Evolutionary conservation across 2,797 vertebrate genomes (phyloP), one percentile per base, ranked within the genome.

Genomic region (Podargus strigoides): DNA sequence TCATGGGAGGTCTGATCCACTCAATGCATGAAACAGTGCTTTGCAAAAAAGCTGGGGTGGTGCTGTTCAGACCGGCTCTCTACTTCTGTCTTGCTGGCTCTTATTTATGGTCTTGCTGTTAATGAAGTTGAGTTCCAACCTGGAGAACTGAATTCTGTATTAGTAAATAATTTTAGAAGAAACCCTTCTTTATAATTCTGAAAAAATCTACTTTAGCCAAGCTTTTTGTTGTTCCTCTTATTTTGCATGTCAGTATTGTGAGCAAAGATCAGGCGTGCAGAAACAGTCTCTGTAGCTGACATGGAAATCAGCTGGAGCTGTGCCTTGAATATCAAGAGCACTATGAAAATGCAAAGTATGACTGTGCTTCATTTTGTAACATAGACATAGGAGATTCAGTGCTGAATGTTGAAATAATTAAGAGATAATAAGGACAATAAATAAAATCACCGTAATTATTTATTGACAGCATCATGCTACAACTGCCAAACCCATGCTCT

Each of bases 141-240:
- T 50, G 64, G 34, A 62, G 63, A 91, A 32, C 46, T 76, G 59
- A 69, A 62, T 69, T 94, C 47, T 44, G 5, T 79, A 42, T 50
- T 60, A 47, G 85, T 74, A 66, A 74, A 62, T 42, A 59, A 32
- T 32, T 87, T 83, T 77, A 67, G 52, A 85, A 90, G 14, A 79
- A 91, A 47, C 4, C 1, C n/a, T 85, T 79, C 10, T 84, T 69
- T 66, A 32, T n/a, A 76, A 59, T 67, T 60, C 24, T 36, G 6
- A 76, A 69, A 64, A 63, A 60, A 78, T 19, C 6, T 16, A 22
- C n/a, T 63, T 74, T 17, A 58, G 26, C 46, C 37, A 49, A 84
- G 44, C 44, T 87, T 86, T 27, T 49, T 20, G 5, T 22, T 60
- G 27, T 73, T 60, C 30, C 14, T 75, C 50, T 81, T 85, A 47